Conservation (phyloP, 2,797 vertebrate species). For the Sebastiscus albofasciatus region DNA sequence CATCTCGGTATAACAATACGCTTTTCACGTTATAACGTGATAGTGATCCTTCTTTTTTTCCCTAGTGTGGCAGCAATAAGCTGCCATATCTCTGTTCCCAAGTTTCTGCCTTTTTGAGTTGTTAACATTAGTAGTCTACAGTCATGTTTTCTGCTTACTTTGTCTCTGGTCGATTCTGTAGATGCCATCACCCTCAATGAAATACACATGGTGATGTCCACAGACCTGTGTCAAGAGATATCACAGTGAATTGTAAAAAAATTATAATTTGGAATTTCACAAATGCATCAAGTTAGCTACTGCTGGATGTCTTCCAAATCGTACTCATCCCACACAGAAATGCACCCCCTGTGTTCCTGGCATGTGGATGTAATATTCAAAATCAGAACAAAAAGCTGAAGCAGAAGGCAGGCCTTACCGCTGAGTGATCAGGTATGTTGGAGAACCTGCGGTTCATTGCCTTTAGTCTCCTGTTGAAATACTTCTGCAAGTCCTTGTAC, state of each 20-base stretch:
- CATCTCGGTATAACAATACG: too few species aligned
- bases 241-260: not conserved
- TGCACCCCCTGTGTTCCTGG: not conserved
- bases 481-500: conserved; percentile 81
- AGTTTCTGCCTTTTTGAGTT: not conserved
- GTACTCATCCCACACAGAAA: not conserved
- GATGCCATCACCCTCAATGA: conserved; percentile 86
- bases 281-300: not conserved
- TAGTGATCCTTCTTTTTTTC: too few species aligned
- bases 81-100: not conserved
- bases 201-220: conserved; percentile 87
- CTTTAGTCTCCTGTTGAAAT: conserved; percentile 84
- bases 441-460: conserved; percentile 74
- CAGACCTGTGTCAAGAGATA: conserved; percentile 79
- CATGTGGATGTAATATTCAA: not conserved
- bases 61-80: too few species aligned
- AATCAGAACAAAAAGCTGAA: not conserved
- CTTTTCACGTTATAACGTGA: too few species aligned
- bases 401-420: conserved; percentile 70
- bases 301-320: not conserved
- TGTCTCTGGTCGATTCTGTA: conserved; percentile 84
- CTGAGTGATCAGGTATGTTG: conserved; percentile 62
- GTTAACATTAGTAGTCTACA: not conserved
- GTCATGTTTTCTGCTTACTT: conserved; percentile 76
- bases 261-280: not conserved